Base-by-base conservation (phyloP, 2,888 invertebrate genomes). In the Drosophila antonietae region DNA sequence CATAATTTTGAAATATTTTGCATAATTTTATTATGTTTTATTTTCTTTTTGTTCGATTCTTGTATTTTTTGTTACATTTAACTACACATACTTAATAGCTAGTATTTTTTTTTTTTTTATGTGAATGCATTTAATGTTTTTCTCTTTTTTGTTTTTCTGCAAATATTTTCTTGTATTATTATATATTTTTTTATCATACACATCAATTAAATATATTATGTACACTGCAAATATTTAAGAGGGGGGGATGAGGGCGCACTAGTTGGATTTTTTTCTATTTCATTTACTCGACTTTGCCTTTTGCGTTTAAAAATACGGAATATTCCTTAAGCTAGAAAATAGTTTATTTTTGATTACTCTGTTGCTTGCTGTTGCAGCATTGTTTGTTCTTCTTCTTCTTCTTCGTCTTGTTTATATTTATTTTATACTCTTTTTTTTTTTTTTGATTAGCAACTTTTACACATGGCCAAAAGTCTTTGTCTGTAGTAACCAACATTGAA, bases 1-100 rank as follows among this genome's bases (percentile, higher is more conserved):
- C 49, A 28, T 47, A 23, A 20, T 60, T 37, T 33, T 35, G 56
- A 70, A 51, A 57, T 83, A 68, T 73, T 87, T 84, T 83, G 88
- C 90, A 87, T 87, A 87, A 87, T 87, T 89, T 79, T 86, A 87
- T 87, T 87, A 89, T 87, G 86, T 79, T 86, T 88, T 86, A 77
- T 59, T 84, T 78, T 80, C 68, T 61, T 68, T 71, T 28, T 28
- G 28, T 28, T 28, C 6, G 67, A 65, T 73, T 83, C 67, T 66
- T 75, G 74, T 75, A 80, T 88, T 81, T 84, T 81, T 70, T 75
- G 75, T 88, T 91, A 90, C 81, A 90, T 89, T 91, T 90, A 90
- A 90, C 91, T 91, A 91, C 90, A 91, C 90, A 89, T 89, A 90
- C 91, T 90, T 90, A 90, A 58, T 41, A 61, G 20, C 78, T 86